Base-by-base conservation (phyloP, 1,140 invertebrate species). In the Drosophila kikkawai region DNA sequence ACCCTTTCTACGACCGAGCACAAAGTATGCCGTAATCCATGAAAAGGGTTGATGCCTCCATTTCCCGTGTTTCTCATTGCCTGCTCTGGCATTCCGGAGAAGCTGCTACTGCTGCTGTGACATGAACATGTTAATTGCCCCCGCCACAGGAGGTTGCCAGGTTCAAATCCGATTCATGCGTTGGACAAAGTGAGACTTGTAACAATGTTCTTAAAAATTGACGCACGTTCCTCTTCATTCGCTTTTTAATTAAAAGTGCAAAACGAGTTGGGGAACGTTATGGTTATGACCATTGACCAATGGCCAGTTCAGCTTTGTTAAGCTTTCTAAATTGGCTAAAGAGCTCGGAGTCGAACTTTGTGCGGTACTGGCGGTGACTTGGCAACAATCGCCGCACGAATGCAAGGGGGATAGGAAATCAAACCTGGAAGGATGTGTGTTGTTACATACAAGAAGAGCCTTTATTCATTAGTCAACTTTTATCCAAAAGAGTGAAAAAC, bases 271-370 rank as follows among this genome's bases (percentile, higher is more conserved):
- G 37, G 45, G 11, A 45, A 61, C 64, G 68, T 65, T 63, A 51
- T 64, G 76, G 83, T 83, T 88, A 88, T 88, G 76, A 83, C 82
- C 82, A 64, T 59, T 75, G 75, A 59, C 74, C 75, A 84, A 45
- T 77, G 84, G 85, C 69, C 80, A 88, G 80, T 80, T 67, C 32
- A 75, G 55, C 69, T 79, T 75, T 78, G 53, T 57, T 88, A 88
- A 88, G 85, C 85, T 75, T 48, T 76, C 85, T 91, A 88, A 88
- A 88, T 88, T 88, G 85, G 85, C 88, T 88, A 90, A 90, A 88
- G 81, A 82, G 53, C 81, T 88, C 56, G 37, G 39, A 57, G 65
- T 67, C 69, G 22, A 36, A 39, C 36, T 39, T 56, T 56, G 19
- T 70, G 78, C 68, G 82, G 51, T 65, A 50, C 60, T 65, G 58